Conservation (phyloP, 1,140 invertebrate genomes). For the Pygmarrhopalites habei region DNA sequence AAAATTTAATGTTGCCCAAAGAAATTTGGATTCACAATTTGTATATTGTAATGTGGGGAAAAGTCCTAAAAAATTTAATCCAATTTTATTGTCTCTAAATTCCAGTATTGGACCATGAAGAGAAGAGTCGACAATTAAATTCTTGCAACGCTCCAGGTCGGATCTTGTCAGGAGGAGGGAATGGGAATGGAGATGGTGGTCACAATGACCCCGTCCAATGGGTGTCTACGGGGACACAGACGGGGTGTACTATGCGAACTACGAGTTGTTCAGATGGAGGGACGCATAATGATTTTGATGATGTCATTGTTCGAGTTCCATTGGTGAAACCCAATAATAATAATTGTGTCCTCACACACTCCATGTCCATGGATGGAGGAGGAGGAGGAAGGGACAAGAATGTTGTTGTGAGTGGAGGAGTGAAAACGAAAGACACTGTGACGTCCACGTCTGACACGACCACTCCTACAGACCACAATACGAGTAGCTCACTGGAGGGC, state of each 20-base stretch:
- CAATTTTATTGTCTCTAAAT: neutral
- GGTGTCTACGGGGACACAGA: neutral
- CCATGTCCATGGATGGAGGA: neutral
- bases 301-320: neutral
- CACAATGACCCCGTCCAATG: no score
- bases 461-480: neutral
- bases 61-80: neutral
- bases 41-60: neutral
- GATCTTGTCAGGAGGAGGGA: neutral
- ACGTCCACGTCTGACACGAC: neutral
- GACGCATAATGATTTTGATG: neutral
- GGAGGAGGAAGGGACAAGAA: neutral
- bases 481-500: neutral
- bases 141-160: neutral
- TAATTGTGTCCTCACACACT: neutral
- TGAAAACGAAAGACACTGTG: slow-evolving; percentile 4
- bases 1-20: neutral
- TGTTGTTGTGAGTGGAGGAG: neutral
- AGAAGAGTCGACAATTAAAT: neutral
- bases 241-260: no score
- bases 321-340: neutral
- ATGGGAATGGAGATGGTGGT: neutral
- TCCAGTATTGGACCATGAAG: neutral
- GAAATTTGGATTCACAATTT: neutral
- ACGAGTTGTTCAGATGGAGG: neutral